Base-by-base conservation (phyloP, 1,140 invertebrate genomes). In the Drosophila kurseongensis region DNA sequence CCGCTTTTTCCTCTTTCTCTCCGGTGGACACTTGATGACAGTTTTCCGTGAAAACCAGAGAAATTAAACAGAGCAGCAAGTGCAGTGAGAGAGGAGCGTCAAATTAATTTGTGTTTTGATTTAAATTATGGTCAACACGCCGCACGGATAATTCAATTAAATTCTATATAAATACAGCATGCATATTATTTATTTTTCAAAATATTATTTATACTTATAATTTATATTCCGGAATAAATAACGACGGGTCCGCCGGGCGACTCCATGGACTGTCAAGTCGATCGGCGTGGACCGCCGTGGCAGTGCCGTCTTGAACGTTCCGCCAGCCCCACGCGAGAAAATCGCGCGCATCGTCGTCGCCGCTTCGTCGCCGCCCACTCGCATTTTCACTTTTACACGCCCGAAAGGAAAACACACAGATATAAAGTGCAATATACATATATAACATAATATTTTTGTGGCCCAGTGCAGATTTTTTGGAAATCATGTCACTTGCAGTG, bases 261-360 rank as follows among this genome's bases (percentile, higher is more conserved):
- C 82, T 86, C 83, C 82, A 86, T 86, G 82, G 79, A 85, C 83
- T 86, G 82, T 86, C 82, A 79, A 52, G 79, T 66, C 75, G 81
- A 78, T 80, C 71, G 75, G 41, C 47, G 56, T 44, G 79, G 54
- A 72, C 58, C 71, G 65, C 14, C 55, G 29, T 10, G 57, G 36
- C 77, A 86, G 82, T 86, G 58, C 75, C 80, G 78, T 79, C 75
- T 88, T 88, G 83, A 63, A 77, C 73, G 73, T 77, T 76, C 86
- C 76, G 80, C 71, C 79, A 75, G 79, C 72, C 62, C 59, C 61
- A 76, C 65, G 78, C 69, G 71, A 68, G 66, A 80, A 80, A 80
- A 52, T 65, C 63, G 56, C 66, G 59, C 57, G 63, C 73, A 48
- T 54, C 55, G 73, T 75, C 61, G 72, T 58, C 60, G 71, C 45